A percentile compares a stretch with the other conserved stretches of the same genome.
phyloP scores from a whole-genome alignment of 2,113 vertebrate genomes.

The Lates calcarifer region DNA sequence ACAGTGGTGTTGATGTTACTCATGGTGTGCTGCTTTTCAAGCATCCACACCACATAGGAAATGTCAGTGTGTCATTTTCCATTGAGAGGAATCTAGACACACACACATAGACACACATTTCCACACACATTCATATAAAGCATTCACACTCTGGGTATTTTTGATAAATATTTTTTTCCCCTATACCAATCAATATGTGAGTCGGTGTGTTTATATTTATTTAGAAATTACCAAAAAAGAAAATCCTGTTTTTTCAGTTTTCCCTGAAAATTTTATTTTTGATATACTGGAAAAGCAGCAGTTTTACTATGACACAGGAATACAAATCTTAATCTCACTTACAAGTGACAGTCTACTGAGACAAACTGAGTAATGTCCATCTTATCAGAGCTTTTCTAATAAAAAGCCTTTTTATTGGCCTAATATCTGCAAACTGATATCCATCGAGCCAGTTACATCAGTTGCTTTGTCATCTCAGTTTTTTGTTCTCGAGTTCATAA shows the following conservation, averaged over 20 bases:
- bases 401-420: not conserved
- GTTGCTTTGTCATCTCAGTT: not conserved
- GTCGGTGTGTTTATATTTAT: conserved; percentile 14
- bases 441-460: not conserved
- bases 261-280: too few species aligned
- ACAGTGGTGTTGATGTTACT: conserved; percentile 63
- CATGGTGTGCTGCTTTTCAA: conserved; percentile 66
- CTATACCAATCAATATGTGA: not conserved
- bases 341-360: too few species aligned
- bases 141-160: not conserved
- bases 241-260: too few species aligned
- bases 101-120: conserved; percentile 2
- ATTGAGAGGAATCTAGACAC: conserved; percentile 11
- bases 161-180: not conserved
- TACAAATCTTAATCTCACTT: too few species aligned
- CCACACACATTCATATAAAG: not conserved
- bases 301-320: too few species aligned
- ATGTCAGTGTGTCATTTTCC: conserved; percentile 63
- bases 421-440: not conserved
- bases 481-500: conserved; percentile 31
- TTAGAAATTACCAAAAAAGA: not conserved
- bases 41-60: conserved; percentile 46
- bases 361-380: not conserved
- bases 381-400: not conserved
- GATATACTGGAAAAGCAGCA: too few species aligned